Evolutionary conservation across 37 sponge, comb jelly and placozoan species (phyloP).

Genomic region (Dysidea cf. avara): DNA sequence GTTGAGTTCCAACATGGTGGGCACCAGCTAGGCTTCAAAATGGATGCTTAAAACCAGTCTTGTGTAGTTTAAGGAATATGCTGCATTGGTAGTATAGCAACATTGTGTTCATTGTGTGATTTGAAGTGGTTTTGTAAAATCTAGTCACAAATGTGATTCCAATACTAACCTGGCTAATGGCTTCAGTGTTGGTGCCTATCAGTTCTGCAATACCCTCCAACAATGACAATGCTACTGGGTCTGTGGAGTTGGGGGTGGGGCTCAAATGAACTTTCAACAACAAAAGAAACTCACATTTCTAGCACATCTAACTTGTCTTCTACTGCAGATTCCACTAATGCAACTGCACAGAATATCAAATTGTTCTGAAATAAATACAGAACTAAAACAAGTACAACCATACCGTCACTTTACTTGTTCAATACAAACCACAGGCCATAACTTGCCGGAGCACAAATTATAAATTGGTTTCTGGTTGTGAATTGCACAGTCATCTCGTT

Average conservation of each 20-base stretch:
- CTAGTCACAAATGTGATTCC: not conserved
- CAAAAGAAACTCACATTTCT: too few relatives aligned
- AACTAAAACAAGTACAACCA: too few relatives aligned
- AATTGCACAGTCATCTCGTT: slow-evolving; percentile 58
- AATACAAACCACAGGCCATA: slow-evolving; percentile 86
- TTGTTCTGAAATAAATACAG: slow-evolving; percentile 30
- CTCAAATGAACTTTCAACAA: too few relatives aligned
- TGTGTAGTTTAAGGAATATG: too few relatives aligned
- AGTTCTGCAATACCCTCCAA: slow-evolving; percentile 68
- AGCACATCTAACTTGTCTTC: slow-evolving; percentile 50
- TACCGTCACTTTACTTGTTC: slow-evolving; percentile 33
- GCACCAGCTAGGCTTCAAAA: too few relatives aligned
- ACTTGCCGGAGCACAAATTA: slow-evolving; percentile 66
- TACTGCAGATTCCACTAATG: slow-evolving; percentile 44
- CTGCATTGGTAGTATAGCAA: too few relatives aligned
- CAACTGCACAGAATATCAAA: slow-evolving; percentile 63
- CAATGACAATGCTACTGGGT: slow-evolving; percentile 58
- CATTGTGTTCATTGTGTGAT: too few relatives aligned
- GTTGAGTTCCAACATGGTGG: too few relatives aligned
- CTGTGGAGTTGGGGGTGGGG: too few relatives aligned
- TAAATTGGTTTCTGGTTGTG: slow-evolving; percentile 53
- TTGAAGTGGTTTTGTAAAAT: too few relatives aligned
- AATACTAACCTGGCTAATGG: slow-evolving; percentile 36
- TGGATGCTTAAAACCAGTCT: too few relatives aligned
- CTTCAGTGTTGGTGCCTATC: slow-evolving; percentile 33